Evolutionary conservation across 2,888 invertebrate genomes (phyloP).

Genomic region (Leucophenga maculata): DNA sequence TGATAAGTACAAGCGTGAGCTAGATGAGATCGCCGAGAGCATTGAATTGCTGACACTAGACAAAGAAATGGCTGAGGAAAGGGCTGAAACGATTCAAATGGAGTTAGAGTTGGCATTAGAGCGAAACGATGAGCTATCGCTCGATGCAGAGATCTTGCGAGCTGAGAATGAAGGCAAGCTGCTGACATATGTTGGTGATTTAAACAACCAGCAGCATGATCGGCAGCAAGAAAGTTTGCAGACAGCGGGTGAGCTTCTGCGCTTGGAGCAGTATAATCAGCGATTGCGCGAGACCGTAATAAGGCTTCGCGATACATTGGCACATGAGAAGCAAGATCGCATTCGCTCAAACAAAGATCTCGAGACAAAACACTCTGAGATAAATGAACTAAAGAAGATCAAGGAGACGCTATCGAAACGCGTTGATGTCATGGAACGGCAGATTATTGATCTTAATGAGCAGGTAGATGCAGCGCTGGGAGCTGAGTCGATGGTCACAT

Average conservation of each 20-base stretch:
- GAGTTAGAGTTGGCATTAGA: conserved; percentile 92
- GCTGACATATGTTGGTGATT: conserved; percentile 34
- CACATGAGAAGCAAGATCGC: conserved; percentile 93
- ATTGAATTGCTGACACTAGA: conserved; percentile 97
- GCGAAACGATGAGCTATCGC: conserved; percentile 88
- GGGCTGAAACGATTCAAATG: conserved; percentile 84
- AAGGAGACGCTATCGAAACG: conserved; percentile 89
- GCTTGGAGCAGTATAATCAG: conserved; percentile 94
- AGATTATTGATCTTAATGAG: conserved; percentile 92
- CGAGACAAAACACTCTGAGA: conserved; percentile 89
- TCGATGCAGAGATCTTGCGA: conserved; percentile 88
- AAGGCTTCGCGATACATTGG: conserved; percentile 91
- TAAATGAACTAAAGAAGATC: conserved; percentile 84
- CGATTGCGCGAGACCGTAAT: conserved; percentile 94
- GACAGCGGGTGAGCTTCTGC: conserved; percentile 76
- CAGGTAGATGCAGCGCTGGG: conserved; percentile 97
- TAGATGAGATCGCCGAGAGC: conserved; percentile 92
- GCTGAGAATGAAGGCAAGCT: conserved; percentile 80
- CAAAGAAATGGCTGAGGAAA: conserved; percentile 99
- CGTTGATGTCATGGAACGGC: conserved; percentile 85
- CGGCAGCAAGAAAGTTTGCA: conserved; percentile 82
- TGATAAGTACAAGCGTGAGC: conserved; percentile 90
- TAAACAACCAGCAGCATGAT: conserved; percentile 56
- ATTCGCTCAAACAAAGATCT: conserved; percentile 92
- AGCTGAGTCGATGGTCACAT: conserved; percentile 98